Evolutionary conservation across 2,888 invertebrate genomes (phyloP), one percentile per base, ranked within the genome.

Genomic region (Himalopsyche anomala): DNA sequence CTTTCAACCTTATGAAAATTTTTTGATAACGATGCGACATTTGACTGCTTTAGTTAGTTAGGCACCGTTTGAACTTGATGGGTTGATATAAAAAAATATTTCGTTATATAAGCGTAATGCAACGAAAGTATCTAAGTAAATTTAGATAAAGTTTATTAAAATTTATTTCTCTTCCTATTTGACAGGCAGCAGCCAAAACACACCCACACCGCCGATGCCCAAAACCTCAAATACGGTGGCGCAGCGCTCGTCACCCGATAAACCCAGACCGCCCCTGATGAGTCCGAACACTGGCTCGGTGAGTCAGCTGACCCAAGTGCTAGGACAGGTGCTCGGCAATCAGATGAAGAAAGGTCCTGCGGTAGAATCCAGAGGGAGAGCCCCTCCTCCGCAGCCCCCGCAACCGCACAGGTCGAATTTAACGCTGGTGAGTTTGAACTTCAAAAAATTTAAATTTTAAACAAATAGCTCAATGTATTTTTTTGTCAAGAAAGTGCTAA

Each of bases 371-470:
- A 69, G 79, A 15, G 84, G 62, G 88, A 94, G 97, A 89, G 97
- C 96, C 80, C 97, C 97, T 51, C 97, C 97, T 51, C 97, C 98
- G 15, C 95, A 96, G 89, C 96, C 96, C 40, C 96, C 96, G 85
- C 95, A 95, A 82, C 95, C 84, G 5, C 82, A 51, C 45, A 95
- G 96, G 90, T 95, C 95, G 85, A 94, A 94, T 89, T 93, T 95
- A 92, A 94, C 94, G 90, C 93, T 94, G 92, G 95, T 95, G 90
- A 93, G 93, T 92, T 74, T 9, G 11, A 11, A 74, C 15, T 36
- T 8, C 12, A 69, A 2, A 36, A 0, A 69, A 45, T 45, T 45
- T 45, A 9, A 45, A 9, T 45, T 3, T 45, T 45, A 45, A 9
- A 45, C 45, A 45, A 45, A 11, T 11, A 45, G 8, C 8, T 45